phyloP scores from a whole-genome alignment of 2,888 invertebrate species.

The Drosophila robusta region DNA sequence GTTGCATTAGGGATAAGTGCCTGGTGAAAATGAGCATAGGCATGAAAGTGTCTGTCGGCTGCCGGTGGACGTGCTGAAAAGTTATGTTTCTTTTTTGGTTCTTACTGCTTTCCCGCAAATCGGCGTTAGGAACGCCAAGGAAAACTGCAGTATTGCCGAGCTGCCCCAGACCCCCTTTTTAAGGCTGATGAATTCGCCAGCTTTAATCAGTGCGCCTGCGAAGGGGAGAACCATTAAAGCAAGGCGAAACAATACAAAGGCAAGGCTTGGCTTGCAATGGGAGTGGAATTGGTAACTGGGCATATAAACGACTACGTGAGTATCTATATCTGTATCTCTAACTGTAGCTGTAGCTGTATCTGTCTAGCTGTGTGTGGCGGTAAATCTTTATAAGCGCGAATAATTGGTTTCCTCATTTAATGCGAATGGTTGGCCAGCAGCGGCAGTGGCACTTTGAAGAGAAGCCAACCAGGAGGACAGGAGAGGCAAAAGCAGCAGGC shows the following conservation, averaged over 20 bases:
- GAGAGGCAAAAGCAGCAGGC: constrained; percentile 23
- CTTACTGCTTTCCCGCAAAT: not conserved
- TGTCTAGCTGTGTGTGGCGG: constrained; percentile 62
- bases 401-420: constrained; percentile 84
- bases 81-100: not conserved
- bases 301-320: constrained; percentile 43
- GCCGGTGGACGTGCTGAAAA: not conserved
- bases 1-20: constrained; percentile 65
- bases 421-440: constrained; percentile 74
- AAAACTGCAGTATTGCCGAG: not conserved
- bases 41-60: not conserved
- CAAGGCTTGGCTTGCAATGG: constrained; percentile 18
- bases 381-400: constrained; percentile 83
- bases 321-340: constrained; percentile 49
- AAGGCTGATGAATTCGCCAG: constrained; percentile 35
- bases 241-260: constrained; percentile 47
- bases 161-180: too few species aligned
- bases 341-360: constrained; percentile 31
- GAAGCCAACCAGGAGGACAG: not conserved
- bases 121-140: not conserved
- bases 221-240: constrained; percentile 40
- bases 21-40: not conserved
- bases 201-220: constrained; percentile 65
- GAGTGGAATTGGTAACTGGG: constrained; percentile 31
- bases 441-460: constrained; percentile 23